Base-by-base conservation (phyloP, 2,113 vertebrate species). In the Pleuronectes platessa region DNA sequence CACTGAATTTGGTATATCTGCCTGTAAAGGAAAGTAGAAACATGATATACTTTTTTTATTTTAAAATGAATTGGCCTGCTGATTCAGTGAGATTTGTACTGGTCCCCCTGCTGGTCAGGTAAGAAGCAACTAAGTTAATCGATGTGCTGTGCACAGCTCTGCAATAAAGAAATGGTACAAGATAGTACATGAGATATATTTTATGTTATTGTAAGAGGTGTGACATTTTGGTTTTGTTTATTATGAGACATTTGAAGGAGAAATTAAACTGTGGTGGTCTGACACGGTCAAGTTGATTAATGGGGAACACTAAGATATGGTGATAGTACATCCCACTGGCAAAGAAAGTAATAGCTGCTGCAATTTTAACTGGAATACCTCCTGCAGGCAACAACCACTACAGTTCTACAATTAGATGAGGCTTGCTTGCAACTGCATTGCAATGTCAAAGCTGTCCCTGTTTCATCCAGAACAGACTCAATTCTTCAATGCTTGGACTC, bases 401-500 rank as follows among this genome's bases (percentile, higher is more conserved):
- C 60, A 63, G 17, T 45, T 37, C 21, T 62, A 23, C 37, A 69
- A n/a, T 37, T 64, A 12, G 63, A 68, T 63, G 67, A 79, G 23
- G 35, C 24, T 31, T 60, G 49, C 24, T 77, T 65, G 71, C 68
- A 61, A 27, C 67, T 85, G 65, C 60, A 76, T 85, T 49, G 42
- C 59, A 79, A 12, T 71, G 23, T 58, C 20, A 86, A 79, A 74
- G 17, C 65, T 68, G 21, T 58, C 17, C 54, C 31, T 71, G n/a
- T 76, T 83, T 83, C 47, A 71, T 88, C 58, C 56, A n/a, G 20
- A 83, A 49, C 31, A 64, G n/a, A 40, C 21, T 5, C 21, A 47
- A 6, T 79, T 77, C 13, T 58, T 78, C 27, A n/a, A 9, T 68
- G 53, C 72, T 31, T 49, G 42, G 64, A 68, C 45, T 59, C 61